These are phyloP conservation scores for Menura novaehollandiae DNA, from an alignment of 2,113 vertebrate species.

Conservation along the genomic window DNA sequence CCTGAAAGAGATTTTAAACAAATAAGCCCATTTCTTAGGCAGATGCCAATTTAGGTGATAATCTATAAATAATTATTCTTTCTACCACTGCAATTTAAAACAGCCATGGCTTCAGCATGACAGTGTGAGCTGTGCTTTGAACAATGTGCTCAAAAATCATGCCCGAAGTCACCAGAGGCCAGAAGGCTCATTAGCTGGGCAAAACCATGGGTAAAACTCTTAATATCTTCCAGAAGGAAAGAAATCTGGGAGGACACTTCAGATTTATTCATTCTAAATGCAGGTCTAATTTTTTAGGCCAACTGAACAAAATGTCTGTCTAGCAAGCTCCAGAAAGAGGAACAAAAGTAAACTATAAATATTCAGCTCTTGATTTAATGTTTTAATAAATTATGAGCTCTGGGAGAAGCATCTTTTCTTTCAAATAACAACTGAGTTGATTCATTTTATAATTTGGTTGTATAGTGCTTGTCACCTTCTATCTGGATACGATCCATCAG, in stretches of 20 bases:
- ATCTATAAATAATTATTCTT: not conserved
- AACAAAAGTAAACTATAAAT: conserved; percentile 57
- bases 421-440: not conserved
- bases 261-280: not conserved
- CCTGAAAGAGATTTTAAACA: not conserved
- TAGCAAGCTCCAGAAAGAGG: conserved; percentile 4
- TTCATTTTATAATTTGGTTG: not conserved
- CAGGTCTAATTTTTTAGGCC: conserved; percentile 29
- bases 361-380: conserved; percentile 48
- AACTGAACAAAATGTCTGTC: not conserved
- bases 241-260: not conserved
- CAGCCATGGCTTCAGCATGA: not conserved
- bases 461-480: not conserved
- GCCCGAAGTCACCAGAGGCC: not conserved
- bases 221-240: not conserved
- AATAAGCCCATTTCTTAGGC: not conserved
- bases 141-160: not conserved
- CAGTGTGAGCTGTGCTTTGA: not conserved
- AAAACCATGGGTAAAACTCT: not conserved
- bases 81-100: not conserved
- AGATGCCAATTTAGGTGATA: not conserved
- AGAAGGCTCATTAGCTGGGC: not conserved
- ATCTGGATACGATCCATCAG: not conserved
- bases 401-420: not conserved
- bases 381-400: conserved; percentile 56